Evolutionary conservation across 2,797 vertebrate species (phyloP).

Genomic region (Psittacula derbiana): DNA sequence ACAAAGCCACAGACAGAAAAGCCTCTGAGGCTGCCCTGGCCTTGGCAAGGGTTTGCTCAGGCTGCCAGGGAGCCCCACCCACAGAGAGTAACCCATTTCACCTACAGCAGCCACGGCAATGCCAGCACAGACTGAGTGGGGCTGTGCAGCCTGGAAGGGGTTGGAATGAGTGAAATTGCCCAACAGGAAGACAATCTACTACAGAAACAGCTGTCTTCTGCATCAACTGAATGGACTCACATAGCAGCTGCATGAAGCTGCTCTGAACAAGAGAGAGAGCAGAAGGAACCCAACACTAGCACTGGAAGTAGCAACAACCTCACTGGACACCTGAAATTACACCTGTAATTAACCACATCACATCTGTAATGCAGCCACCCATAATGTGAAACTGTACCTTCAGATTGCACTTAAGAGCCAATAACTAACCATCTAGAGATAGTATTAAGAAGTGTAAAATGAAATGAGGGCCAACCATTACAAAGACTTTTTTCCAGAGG

Average conservation of each 20-base stretch:
- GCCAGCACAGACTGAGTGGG: rapidly evolving
- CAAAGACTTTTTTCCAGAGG: not conserved
- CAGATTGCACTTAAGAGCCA: not conserved
- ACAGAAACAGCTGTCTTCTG: not conserved
- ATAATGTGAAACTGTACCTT: not conserved
- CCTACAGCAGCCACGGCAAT: not conserved
- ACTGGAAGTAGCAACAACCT: not conserved
- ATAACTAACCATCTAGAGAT: not conserved
- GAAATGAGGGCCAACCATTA: not conserved
- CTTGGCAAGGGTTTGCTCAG: not conserved
- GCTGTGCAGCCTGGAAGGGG: rapidly evolving
- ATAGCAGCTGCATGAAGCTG: not conserved
- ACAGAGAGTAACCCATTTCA: not conserved
- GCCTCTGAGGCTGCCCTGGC: not conserved
- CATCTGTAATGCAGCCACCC: rapidly evolving
- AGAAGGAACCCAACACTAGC: not conserved
- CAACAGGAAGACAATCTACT: not conserved
- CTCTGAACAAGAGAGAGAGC: not conserved
- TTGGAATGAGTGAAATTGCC: not conserved
- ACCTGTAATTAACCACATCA: not conserved
- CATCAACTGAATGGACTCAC: not conserved
- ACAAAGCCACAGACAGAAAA: not conserved
- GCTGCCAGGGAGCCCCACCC: not conserved
- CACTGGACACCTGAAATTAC: rapidly evolving
- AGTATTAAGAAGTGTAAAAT: not conserved